Evolutionary conservation across 2,797 vertebrate genomes (phyloP), one percentile per base, ranked within the genome.

Genomic region (Limosa lapponica): DNA sequence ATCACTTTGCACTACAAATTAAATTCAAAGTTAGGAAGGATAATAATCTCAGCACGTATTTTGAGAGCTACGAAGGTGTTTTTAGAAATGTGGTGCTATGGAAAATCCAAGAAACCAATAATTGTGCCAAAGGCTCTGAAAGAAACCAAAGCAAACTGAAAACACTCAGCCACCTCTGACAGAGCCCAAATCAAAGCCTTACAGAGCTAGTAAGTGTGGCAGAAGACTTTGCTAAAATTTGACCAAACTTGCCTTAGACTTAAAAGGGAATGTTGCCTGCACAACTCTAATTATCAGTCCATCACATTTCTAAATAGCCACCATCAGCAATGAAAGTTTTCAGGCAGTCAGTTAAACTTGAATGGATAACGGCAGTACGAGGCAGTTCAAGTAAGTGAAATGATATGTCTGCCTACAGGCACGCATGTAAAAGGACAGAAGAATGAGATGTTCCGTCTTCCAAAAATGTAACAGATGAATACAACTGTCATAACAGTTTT

Each of bases 131-230:
- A 88, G 57, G 34, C 44, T 39, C 65, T 88, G 49, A 57, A 92
- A 93, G 73, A 92, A 96, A 91, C 49, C 62, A 82, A 93, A 96
- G 55, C 41, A 82, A 90, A 75, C 46, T 89, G 64, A 92, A 94
- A 95, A 87, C 57, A 81, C 20, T 49, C 66, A 55, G n/a, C n/a
- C 34, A 70, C 36, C 44, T 88, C 39, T 86, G 24, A 55, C 18
- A 72, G 32, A 65, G 25, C 16, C 62, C 82, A 86, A 94, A 93
- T 73, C 58, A 84, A 95, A 92, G 70, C 24, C 25, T 67, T 75
- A 34, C 23, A 84, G 11, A 79, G 41, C 41, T 62, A 65, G 11
- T 18, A 93, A 79, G 36, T 1, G 3, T 6, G 2, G 79, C 34
- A 94, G 44, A 93, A 89, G 57, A 43, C 28, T 75, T 85, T 15